These are phyloP conservation scores for Cordylochernes scorpioides DNA, from an alignment of 2,888 invertebrate genomes.

Conservation along the genomic window DNA sequence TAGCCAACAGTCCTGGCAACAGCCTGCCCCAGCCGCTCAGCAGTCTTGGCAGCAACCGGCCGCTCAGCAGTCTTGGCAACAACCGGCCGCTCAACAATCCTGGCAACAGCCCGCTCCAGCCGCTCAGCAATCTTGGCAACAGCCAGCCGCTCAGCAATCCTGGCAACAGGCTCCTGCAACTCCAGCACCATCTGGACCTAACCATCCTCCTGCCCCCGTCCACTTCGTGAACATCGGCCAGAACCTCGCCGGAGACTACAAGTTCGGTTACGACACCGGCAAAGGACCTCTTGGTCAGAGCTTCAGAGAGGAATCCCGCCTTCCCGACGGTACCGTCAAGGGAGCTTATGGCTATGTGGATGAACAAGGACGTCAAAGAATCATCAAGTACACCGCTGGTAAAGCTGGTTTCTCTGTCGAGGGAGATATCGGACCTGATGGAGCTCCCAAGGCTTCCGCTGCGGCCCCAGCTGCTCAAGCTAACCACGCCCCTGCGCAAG, in stretches of 20 bases:
- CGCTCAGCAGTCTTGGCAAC: no score
- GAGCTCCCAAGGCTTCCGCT: slow-evolving; percentile 1
- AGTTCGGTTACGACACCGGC: slow-evolving; percentile 13
- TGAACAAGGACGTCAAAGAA: slow-evolving; percentile 6
- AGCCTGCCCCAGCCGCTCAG: no score
- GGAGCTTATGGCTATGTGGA: slow-evolving; percentile 13
- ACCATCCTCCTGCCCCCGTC: slow-evolving; percentile 10
- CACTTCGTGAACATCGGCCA: slow-evolving; percentile 11
- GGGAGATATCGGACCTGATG: slow-evolving; percentile 4
- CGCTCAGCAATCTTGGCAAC: no score
- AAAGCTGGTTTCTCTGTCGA: slow-evolving; percentile 13
- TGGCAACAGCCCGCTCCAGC: no score
- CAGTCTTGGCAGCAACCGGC: no score
- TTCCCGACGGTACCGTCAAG: slow-evolving; percentile 11
- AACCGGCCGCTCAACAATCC: no score
- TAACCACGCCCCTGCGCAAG: not conserved
- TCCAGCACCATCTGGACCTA: no score
- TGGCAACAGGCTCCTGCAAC: no score
- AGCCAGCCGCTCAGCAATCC: no score
- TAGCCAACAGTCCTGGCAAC: no score
- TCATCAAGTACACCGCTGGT: slow-evolving; percentile 15
- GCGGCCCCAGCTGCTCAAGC: not conserved
- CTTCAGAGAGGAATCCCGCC: slow-evolving; percentile 12
- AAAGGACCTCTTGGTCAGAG: slow-evolving; percentile 9
- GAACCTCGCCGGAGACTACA: slow-evolving; percentile 12